phyloP scores from a whole-genome alignment of 2,113 vertebrate genomes.

The Phalacrocorax brasilianus region DNA sequence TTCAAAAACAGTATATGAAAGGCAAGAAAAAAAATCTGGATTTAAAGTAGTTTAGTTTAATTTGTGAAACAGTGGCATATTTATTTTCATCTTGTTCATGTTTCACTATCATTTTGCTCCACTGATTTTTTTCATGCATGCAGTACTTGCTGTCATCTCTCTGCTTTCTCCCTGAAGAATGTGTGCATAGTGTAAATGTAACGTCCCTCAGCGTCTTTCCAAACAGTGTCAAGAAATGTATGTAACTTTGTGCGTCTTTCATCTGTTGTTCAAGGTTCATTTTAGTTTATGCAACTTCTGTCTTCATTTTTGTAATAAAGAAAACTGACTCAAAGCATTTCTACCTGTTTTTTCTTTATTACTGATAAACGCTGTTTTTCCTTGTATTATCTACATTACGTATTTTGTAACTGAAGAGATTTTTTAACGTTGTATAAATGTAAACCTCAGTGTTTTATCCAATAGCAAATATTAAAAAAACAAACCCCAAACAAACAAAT shows the following conservation, averaged over 20 bases:
- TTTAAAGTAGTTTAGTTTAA: neutral
- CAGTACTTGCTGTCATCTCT: constrained; percentile 44
- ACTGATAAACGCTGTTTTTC: constrained; percentile 1
- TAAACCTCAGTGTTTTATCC: neutral
- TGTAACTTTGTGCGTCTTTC: constrained; percentile 62
- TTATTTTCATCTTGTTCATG: neutral
- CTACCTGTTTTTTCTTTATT: constrained; percentile 74
- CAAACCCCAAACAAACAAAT: neutral
- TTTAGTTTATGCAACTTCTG: constrained; percentile 54
- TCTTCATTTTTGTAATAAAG: constrained; percentile 77
- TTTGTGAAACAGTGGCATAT: neutral
- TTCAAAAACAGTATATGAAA: neutral
- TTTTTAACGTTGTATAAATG: neutral
- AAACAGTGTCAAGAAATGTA: constrained; percentile 51
- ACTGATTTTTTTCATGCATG: neutral
- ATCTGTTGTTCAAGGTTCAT: constrained; percentile 61
- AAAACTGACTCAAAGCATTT: constrained; percentile 68
- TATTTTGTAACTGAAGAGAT: neutral
- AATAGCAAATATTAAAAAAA: neutral
- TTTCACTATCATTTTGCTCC: neutral
- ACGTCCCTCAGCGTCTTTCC: constrained; percentile 41
- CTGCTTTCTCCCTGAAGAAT: neutral
- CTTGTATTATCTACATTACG: neutral
- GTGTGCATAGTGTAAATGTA: constrained; percentile 34
- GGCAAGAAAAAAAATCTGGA: neutral